These are phyloP conservation scores for Cydia splendana DNA, from an alignment of 1,140 invertebrate species.

Conservation along the genomic window DNA sequence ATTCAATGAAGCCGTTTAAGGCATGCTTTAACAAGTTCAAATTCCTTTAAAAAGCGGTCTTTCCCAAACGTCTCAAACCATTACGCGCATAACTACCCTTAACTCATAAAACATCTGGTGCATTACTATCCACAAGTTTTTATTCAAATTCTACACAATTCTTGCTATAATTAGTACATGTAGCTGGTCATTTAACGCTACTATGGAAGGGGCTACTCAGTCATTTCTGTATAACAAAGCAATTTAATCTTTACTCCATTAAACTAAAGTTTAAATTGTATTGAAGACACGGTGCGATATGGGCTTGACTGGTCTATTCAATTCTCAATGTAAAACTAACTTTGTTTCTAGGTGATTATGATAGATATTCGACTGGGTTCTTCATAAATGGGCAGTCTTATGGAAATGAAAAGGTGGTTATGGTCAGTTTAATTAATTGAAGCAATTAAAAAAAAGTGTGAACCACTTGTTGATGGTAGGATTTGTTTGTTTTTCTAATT, in stretches of 20 bases:
- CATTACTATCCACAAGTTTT: conserved; percentile 22
- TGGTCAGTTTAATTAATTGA: conserved; percentile 29
- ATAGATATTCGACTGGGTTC: neutral
- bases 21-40: neutral
- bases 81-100: conserved; percentile 3
- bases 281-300: conserved; percentile 8
- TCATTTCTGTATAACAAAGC: neutral
- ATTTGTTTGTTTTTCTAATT: conserved; percentile 25
- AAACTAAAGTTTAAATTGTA: neutral
- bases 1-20: neutral
- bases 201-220: neutral
- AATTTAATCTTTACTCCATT: neutral
- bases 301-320: neutral
- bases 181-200: conserved; percentile 16
- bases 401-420: conserved; percentile 27
- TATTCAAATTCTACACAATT: conserved; percentile 25
- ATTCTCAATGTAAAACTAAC: neutral
- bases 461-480: conserved; percentile 13
- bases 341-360: neutral
- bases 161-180: conserved; percentile 7
- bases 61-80: neutral
- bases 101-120: conserved; percentile 7
- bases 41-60: conserved; percentile 4
- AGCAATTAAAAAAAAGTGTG: conserved; percentile 23
- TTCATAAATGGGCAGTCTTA: conserved; percentile 14